Base-by-base conservation (phyloP, 2,888 invertebrate species). In the Leptopilina myrica region DNA sequence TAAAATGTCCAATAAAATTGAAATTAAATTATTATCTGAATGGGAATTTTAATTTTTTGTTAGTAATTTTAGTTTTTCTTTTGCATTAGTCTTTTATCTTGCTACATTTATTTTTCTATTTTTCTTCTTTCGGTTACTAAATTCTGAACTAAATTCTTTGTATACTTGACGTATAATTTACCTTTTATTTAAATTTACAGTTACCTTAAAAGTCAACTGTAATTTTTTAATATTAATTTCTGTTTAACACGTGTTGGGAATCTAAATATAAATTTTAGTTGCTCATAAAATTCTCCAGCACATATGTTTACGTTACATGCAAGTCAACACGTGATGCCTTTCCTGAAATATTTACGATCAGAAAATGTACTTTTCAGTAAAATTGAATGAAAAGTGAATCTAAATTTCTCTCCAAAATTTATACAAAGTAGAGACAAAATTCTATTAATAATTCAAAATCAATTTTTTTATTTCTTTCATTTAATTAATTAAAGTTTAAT, bases 261-360 rank as follows among this genome's bases (percentile, higher is more conserved):
- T 69, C 69, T 69, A 69, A 69, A 69, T 69, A 69, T 69, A 69
- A 53, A 69, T 69, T 69, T 69, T 26, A 69, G 8, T 53, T 53
- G 49, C 53, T 33, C 69, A 53, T 69, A 69, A 69, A 69, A 69
- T 69, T 14, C 8, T 15, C n/a, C 46, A 49, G 69, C 69, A 69
- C 33, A 69, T 20, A 53, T 69, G 69, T 69, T 69, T 69, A 53
- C 53, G 65, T 65, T 65, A 12, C 69, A 69, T 69, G 26, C 26
- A 69, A 69, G 69, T 69, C 69, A 69, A 53, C 69, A 69, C 53
- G 69, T 79, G 80, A 83, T 56, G 40, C 67, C 40, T 62, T 77
- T 80, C 79, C 59, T 64, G 80, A 62, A 85, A 79, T 56, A 59
- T 76, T 69, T 69, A 69, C 49, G 69, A 53, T 14, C 49, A 6